phyloP scores from a whole-genome alignment of 2,797 vertebrate species.

The Sebastes hubbsi region DNA sequence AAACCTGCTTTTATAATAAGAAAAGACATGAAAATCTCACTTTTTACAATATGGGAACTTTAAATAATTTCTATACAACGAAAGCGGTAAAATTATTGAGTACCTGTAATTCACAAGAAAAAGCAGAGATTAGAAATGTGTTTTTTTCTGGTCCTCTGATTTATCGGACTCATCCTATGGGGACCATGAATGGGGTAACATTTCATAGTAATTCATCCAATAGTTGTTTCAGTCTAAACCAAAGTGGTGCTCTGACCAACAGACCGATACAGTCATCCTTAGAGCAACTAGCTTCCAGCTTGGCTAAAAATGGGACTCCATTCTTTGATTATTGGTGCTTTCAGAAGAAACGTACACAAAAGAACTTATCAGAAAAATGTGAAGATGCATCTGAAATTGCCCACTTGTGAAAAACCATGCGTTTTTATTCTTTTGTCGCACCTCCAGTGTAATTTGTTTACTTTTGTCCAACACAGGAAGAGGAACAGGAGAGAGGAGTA shows the following conservation, averaged over 20 bases:
- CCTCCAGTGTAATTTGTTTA: background rate
- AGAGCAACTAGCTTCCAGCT: background rate
- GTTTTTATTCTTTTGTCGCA: background rate
- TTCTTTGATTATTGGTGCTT: background rate
- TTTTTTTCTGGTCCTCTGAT: background rate
- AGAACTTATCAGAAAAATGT: background rate
- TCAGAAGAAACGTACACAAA: background rate
- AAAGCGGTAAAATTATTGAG: background rate
- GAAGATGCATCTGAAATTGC: background rate
- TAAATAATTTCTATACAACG: no score
- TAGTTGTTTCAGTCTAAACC: accelerated
- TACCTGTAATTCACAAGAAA: background rate
- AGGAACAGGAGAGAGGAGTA: conserved; percentile 74
- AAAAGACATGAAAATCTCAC: no score
- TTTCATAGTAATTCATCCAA: background rate
- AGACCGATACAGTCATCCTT: background rate
- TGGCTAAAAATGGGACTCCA: background rate
- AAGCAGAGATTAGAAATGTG: background rate
- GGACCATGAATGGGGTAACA: background rate
- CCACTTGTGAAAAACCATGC: background rate
- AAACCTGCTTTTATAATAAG: no score
- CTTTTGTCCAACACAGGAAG: conserved; percentile 61
- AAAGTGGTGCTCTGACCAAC: background rate
- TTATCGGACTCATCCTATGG: background rate
- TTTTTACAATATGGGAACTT: no score